Evolutionary conservation across 2,797 vertebrate genomes (phyloP).

Genomic region (Phoeniculus purpureus): DNA sequence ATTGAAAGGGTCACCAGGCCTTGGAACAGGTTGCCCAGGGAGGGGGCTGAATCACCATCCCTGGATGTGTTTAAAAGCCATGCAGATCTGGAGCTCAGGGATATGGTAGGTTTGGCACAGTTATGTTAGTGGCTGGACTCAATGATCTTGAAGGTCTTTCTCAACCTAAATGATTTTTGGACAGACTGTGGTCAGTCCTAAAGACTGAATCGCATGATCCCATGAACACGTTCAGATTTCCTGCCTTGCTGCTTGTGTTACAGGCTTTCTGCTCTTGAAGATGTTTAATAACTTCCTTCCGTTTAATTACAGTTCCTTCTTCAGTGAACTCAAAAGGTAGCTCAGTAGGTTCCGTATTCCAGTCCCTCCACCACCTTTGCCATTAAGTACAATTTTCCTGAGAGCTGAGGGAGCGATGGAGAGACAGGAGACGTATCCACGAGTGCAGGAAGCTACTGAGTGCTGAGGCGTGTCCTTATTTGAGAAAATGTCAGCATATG

Average conservation of each 20-base stretch:
- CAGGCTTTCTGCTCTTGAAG: not conserved
- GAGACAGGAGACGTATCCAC: not conserved
- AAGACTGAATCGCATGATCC: not conserved
- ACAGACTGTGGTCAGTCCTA: not conserved
- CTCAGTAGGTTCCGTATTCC: not conserved
- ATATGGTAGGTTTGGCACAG: too few relatives aligned
- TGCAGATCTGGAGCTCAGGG: too few relatives aligned
- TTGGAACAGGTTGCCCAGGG: too few relatives aligned
- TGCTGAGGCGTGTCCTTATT: constrained; percentile 27
- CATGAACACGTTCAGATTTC: not conserved
- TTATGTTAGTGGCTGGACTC: too few relatives aligned
- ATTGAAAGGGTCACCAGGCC: too few relatives aligned
- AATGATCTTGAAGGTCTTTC: too few relatives aligned
- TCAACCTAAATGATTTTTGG: not conserved
- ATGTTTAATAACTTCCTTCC: not conserved
- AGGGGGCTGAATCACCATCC: too few relatives aligned
- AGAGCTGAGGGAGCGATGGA: not conserved
- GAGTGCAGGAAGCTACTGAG: not conserved
- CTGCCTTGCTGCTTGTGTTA: not conserved
- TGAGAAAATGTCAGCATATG: not conserved
- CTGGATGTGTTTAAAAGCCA: too few relatives aligned
- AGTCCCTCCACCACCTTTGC: not conserved
- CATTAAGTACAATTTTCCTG: not conserved
- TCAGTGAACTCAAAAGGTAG: not conserved
- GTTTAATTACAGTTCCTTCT: not conserved